These are phyloP conservation scores for Amblyraja radiata DNA, from an alignment of 2,797 vertebrate genomes.

Conservation along the genomic window DNA sequence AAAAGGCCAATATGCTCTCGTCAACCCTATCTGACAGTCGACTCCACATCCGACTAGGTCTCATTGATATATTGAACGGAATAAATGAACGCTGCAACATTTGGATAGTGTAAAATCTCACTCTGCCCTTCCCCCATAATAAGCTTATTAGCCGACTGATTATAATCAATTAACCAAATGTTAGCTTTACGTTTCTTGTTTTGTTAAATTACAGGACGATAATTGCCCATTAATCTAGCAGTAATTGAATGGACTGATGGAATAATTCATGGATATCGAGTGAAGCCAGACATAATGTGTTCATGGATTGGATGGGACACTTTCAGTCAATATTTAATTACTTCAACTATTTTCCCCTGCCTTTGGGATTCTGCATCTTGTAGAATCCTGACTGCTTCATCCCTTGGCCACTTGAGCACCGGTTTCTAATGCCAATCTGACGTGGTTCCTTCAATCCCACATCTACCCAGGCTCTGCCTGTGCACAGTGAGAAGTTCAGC, in stretches of 20 bases:
- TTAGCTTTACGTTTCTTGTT: slow-evolving; percentile 39
- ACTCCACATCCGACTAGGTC: not conserved
- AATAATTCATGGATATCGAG: slow-evolving; percentile 49
- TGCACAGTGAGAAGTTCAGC: not conserved
- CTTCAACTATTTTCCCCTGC: slow-evolving; percentile 10
- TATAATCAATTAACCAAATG: slow-evolving; percentile 26
- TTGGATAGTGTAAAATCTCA: not conserved
- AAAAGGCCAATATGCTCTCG: not conserved
- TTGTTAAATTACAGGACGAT: slow-evolving; percentile 48
- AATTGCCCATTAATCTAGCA: slow-evolving; percentile 47
- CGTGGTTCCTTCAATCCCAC: not conserved
- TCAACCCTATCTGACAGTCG: not conserved
- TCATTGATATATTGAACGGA: not conserved
- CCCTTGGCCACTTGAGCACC: not conserved
- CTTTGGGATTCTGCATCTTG: not conserved
- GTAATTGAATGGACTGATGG: slow-evolving; percentile 43
- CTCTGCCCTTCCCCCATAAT: not conserved
- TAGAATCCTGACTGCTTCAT: not conserved
- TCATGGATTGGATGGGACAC: slow-evolving; percentile 42
- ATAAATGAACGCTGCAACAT: not conserved
- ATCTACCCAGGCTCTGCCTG: not conserved
- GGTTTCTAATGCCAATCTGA: not conserved
- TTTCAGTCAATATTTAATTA: slow-evolving; percentile 52
- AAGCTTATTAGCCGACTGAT: not conserved
- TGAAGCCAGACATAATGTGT: slow-evolving; percentile 45